Evolutionary conservation across 1,140 invertebrate genomes (phyloP).

Genomic region (Whitmania pigra): DNA sequence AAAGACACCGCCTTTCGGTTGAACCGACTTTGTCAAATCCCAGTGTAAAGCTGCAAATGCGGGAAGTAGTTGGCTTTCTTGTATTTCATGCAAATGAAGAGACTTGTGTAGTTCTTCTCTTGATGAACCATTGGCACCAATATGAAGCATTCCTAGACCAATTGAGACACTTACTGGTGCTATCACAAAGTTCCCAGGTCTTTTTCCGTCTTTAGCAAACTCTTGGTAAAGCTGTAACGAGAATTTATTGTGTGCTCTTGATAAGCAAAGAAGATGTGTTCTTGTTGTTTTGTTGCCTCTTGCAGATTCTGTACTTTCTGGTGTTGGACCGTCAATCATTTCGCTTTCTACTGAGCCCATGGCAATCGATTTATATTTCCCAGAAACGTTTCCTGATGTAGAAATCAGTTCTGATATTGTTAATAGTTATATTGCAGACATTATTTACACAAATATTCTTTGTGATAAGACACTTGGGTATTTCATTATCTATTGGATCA

Average conservation of each 20-base stretch:
- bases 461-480: too few relatives aligned
- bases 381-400: too few relatives aligned
- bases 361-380: too few relatives aligned
- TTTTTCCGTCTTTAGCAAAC: conserved; percentile 23
- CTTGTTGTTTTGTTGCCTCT: conserved; percentile 15
- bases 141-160: conserved; percentile 22
- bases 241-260: conserved; percentile 23
- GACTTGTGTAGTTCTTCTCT: conserved; percentile 23
- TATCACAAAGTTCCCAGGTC: conserved; percentile 23
- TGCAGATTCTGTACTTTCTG: neutral
- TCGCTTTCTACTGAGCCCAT: conserved; percentile 11
- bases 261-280: conserved; percentile 22
- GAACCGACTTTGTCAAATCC: conserved; percentile 16
- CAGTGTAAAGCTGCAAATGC: conserved; percentile 24
- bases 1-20: conserved; percentile 21
- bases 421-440: too few relatives aligned
- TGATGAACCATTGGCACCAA: conserved; percentile 20
- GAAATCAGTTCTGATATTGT: too few relatives aligned
- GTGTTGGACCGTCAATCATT: conserved; percentile 3
- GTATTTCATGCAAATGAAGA: conserved; percentile 12
- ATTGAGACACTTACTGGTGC: conserved; percentile 20
- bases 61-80: conserved; percentile 22
- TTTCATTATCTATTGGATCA: too few relatives aligned
- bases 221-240: conserved; percentile 22
- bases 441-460: too few relatives aligned